Evolutionary conservation across 2,797 vertebrate species (phyloP), one percentile per base, ranked within the genome.

Genomic region (Poeciliopsis presidionis): DNA sequence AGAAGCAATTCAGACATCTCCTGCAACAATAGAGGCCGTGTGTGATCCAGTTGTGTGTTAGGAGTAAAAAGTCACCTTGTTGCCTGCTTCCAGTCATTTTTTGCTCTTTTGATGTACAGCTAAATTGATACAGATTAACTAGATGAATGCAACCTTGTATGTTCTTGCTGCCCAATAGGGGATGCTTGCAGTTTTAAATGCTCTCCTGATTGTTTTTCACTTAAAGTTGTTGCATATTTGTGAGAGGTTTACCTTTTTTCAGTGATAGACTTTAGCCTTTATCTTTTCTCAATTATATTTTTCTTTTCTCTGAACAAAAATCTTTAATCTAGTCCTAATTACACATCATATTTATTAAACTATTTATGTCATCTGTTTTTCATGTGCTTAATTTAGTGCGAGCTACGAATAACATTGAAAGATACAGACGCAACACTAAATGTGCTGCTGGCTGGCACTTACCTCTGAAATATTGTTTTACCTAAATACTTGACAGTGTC

Each of bases 341-440:
- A 73, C 55, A 76, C 59, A 53, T 70, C 73, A 5, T 93, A 93
- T 92, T 92, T 93, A 93, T 94, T 90, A 80, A 74, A 57, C 16
- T 93, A 90, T 92, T 91, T 93, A 92, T 91, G 89, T 82, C 8
- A 20, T 8, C 71, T 69, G 30, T 76, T 72, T 73, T 84, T 80
- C 71, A n/a, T 45, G 72, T 45, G 9, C 63, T 72, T 63, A 13
- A 77, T 25, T 74, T 55, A 43, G n/a, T 77, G 46, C 47, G 75
- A 73, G 46, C 70, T 80, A 75, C 63, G 51, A 81, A 49, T 30
- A 72, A 65, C 45, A 61, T 73, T 36, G 16, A 55, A 59, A 13
- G 41, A 16, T 36, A 75, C 79, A 81, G 53, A 78, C 75, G 14
- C 7, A 73, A 83, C 87, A 73, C 78, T 85, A 86, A 78, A 61